Evolutionary conservation across 2,113 vertebrate genomes (phyloP), one percentile per base, ranked within the genome.

Genomic region (Triplophysa siluroides): DNA sequence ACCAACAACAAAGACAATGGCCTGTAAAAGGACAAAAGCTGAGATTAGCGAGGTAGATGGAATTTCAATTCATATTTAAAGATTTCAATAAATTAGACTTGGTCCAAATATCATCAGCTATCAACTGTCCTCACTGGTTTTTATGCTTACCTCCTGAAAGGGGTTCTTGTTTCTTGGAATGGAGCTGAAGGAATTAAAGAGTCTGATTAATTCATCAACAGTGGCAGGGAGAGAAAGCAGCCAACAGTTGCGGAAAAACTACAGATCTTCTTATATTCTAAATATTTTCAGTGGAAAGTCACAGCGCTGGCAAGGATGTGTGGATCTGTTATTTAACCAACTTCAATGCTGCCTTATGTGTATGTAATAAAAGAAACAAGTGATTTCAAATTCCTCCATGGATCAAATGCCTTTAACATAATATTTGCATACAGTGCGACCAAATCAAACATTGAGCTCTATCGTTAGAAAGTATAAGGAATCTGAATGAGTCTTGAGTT

Each of bases 81-180:
- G 21, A 45, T 16, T 52, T 71, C 1, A 52, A 54, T 54, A 54
- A 54, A 54, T 18, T 18, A 19, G 5, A 54, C 18, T 73, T 2
- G 10, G 16, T 9, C 43, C 14, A 72, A 78, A 21, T 19, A 58
- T 52, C 13, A 24, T 62, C 21, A 47, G 72, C 24, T 74, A 43
- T 43, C 56, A 18, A 7, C 8, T 18, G 16, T 52, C 16, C 16
- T 12, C 45, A 12, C 62, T 38, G 45, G 1, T 63, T 60, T 68
- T 21, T 29, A 47, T 62, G 81, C 94, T 94, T 88, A 98, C 98
- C 95, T 99, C 98, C 88, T 98, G 98, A 91, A 98, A 99, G 74
- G 98, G 97, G 90, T 95, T 98, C 92, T 99, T 99, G 92, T 96
- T 99, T 89, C 98, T 96, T 88, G 98, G 97, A 91, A 98, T 92